phyloP scores from a whole-genome alignment of 2,888 invertebrate genomes.

The Escarpia spicata region DNA sequence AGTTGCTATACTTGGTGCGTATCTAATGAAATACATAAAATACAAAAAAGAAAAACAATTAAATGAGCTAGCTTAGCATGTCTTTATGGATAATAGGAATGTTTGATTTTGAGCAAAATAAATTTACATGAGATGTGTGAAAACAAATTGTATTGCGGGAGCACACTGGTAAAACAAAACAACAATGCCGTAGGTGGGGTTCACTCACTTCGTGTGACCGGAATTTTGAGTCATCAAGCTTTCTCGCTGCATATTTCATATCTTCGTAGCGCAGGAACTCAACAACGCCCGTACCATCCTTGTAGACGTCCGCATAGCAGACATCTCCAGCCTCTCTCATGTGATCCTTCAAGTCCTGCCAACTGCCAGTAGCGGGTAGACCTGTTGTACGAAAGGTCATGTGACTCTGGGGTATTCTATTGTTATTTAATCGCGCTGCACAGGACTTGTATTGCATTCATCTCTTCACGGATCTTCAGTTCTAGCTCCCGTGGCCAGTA shows the following conservation, averaged over 20 bases:
- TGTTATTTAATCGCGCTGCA: too few relatives aligned
- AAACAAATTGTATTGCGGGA: background rate
- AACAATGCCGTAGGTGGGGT: background rate
- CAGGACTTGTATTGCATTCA: too few relatives aligned
- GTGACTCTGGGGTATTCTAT: too few relatives aligned
- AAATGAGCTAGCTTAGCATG: too few relatives aligned
- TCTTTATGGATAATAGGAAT: too few relatives aligned
- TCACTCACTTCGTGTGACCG: slow-evolving; percentile 91
- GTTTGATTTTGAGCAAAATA: too few relatives aligned
- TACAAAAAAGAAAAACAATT: too few relatives aligned
- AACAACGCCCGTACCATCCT: slow-evolving; percentile 98
- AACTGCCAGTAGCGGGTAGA: slow-evolving; percentile 87
- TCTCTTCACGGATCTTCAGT: too few relatives aligned
- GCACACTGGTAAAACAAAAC: background rate
- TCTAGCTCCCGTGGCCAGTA: too few relatives aligned
- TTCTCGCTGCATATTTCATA: slow-evolving; percentile 99
- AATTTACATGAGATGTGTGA: background rate
- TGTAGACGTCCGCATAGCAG: slow-evolving; percentile 97
- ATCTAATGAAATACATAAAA: too few relatives aligned
- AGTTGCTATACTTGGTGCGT: too few relatives aligned
- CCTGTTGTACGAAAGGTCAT: slow-evolving; percentile 49
- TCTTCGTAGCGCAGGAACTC: slow-evolving; percentile 97
- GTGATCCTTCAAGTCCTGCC: slow-evolving; percentile 98
- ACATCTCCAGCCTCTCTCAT: slow-evolving; percentile 99
- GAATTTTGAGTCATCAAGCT: slow-evolving; percentile 97